Base-by-base conservation (phyloP, 2,888 invertebrate genomes). In the Rhingia campestris region DNA sequence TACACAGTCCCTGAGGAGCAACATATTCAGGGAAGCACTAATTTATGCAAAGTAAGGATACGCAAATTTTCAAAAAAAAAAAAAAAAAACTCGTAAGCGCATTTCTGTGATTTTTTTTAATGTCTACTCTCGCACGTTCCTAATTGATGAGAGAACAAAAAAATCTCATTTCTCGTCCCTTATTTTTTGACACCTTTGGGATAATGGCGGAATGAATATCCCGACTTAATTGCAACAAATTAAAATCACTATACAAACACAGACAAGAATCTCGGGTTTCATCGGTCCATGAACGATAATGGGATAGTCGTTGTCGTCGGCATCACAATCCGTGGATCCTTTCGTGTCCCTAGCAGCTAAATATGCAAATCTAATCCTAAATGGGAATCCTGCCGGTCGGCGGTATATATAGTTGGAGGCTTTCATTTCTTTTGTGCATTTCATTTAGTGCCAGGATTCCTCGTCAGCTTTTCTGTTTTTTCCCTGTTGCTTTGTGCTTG, bases 221-320 rank as follows among this genome's bases (percentile, higher is more conserved):
- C 58, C 66, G 37, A 58, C 66, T 79, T 73, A 82, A 79, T 79
- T 79, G 73, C 82, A 82, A 74, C 67, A 79, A 82, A 82, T 82
- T 82, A 79, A 79, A 82, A 79, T 82, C 79, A 79, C 82, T 82
- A 69, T 73, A 51, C 82, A 79, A 79, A 79, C 73, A 82, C 37
- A 30, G 69, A 35, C 53, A 63, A 51, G 73, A 79, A 82, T 79
- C 82, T 74, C 12, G 53, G 56, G 56, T 67, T 51, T 61, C 54
- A 39, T 33, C 22, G 75, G 67, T 61, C 75, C 75, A 63, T 61
- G 47, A 67, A 77, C 59, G 39, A 64, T 74, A 47, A 37, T 56
- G 73, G 22, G 53, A n/a, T 58, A 67, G 58, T 56, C 30, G 32
- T 64, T 12, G 33, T 56, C 54, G 12, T 45, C 12, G 43, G 5